phyloP scores from a whole-genome alignment of 2,113 vertebrate genomes.

The Plecturocebus donacophilus region DNA sequence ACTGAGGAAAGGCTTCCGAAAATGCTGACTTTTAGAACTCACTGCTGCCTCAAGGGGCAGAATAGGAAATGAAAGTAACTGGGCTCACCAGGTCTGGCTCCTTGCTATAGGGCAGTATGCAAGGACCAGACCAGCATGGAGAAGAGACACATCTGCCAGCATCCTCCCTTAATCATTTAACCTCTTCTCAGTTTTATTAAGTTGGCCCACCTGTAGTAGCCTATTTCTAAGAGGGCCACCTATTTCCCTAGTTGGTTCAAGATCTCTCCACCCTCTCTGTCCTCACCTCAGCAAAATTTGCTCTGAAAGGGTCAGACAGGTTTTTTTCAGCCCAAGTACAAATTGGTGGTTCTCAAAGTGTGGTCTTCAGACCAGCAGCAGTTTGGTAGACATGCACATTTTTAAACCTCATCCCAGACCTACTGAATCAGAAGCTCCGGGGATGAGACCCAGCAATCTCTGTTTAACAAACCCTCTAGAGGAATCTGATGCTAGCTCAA shows the following conservation, averaged over 20 bases:
- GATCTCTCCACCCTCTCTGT: background rate
- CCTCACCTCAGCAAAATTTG: background rate
- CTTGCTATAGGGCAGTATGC: background rate
- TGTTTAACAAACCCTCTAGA: background rate
- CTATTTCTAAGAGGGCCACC: background rate
- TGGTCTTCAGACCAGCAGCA: background rate
- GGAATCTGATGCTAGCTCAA: background rate
- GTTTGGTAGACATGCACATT: background rate
- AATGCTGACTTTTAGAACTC: background rate
- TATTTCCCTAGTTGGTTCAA: background rate
- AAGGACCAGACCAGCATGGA: background rate
- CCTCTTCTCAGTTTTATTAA: slow-evolving; percentile 14
- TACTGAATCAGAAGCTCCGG: slow-evolving; percentile 2
- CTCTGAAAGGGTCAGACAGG: background rate
- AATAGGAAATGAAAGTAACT: background rate
- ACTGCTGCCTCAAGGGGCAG: background rate
- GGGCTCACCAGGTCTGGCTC: background rate
- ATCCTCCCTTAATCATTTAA: background rate
- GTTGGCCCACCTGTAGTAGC: background rate
- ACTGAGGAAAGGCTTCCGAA: background rate
- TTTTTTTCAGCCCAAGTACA: background rate
- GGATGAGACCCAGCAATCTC: background rate
- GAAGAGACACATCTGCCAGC: background rate
- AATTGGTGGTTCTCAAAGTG: background rate
- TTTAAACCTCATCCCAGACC: background rate